Base-by-base conservation (phyloP, 2,888 invertebrate species). In the Caenorhabditis zanzibari region DNA sequence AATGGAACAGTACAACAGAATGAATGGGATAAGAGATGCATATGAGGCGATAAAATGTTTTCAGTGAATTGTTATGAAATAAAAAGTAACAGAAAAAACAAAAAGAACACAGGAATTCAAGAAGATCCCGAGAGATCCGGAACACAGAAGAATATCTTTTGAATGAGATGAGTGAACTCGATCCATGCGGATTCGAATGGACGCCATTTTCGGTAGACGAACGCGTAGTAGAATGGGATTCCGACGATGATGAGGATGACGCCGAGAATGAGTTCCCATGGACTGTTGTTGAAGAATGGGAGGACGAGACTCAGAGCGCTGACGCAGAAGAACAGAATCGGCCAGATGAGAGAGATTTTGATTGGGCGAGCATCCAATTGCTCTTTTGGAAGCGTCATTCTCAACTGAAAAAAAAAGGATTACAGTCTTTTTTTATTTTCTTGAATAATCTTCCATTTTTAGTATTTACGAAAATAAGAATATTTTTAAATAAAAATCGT, bases 271-370 rank as follows among this genome's bases (percentile, higher is more conserved):
- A 88, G 85, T 58, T 88, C 86, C 58, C 66, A 71, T 19, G 88
- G 86, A 35, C 12, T 38, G 10, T 38, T 38, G 38, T 95, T 95
- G 90, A 95, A 95, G 92, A 95, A 95, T 0, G 98, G 97, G 75
- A 96, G 95, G 75, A 96, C 94, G 22, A 97, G 95, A 73, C 98
- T 94, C 93, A 97, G 96, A 26, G 95, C 94, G 92, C 96, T 96
- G 77, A 96, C 95, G 41, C 96, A 92, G 88, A 97, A 95, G 94
- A 96, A 98, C 80, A 95, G 93, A 61, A 96, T 94, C 0, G 98
- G 98, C 71, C 97, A 81, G 28, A 84, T 9, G 10, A 84, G 38
- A 22, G 69, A 72, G 47, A 93, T 93, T 90, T 93, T 93, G 80
- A 94, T 93, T 0, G 93, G 93, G 71, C 93, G 75, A 19, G 14